Conservation (phyloP, 92 coral and sea anemone genomes). For the Zoanthus solanderi region DNA sequence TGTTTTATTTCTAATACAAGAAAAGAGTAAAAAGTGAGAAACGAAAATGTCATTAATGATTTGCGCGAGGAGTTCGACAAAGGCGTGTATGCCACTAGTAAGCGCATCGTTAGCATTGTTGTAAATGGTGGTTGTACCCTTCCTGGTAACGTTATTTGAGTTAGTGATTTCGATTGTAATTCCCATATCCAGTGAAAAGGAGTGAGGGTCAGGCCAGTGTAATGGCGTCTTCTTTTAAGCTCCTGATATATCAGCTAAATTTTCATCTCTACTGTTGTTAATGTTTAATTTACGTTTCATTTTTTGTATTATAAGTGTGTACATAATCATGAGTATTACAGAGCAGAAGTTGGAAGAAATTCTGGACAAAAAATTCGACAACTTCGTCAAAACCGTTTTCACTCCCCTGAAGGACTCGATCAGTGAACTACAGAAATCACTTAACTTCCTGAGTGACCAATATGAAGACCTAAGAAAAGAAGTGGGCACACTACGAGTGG, state of each 20-base stretch:
- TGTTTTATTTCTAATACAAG: no score
- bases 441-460: slow-evolving; percentile 25
- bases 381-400: slow-evolving; percentile 4
- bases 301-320: slow-evolving; percentile 17
- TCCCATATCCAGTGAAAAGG: no score
- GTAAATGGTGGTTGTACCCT: no score
- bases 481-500: slow-evolving; percentile 9
- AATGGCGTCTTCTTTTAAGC: slow-evolving; percentile 27
- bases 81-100: no score
- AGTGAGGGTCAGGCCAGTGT: slow-evolving; percentile 20
- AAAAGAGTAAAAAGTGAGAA: no score
- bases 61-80: no score
- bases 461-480: slow-evolving; percentile 15
- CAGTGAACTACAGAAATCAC: slow-evolving; percentile 2
- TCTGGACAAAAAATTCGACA: slow-evolving; percentile 17
- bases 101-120: no score
- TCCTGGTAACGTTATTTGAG: no score
- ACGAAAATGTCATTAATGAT: no score
- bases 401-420: slow-evolving; percentile 23
- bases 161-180: no score
- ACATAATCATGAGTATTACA: slow-evolving; percentile 20
- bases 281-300: slow-evolving; percentile 14
- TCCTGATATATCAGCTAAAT: slow-evolving; percentile 28
- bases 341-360: slow-evolving; percentile 11
- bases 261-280: slow-evolving; percentile 28